These are phyloP conservation scores for Crambe crambe DNA, from an alignment of 37 sponge, comb jelly and placozoan genomes.

Conservation along the genomic window DNA sequence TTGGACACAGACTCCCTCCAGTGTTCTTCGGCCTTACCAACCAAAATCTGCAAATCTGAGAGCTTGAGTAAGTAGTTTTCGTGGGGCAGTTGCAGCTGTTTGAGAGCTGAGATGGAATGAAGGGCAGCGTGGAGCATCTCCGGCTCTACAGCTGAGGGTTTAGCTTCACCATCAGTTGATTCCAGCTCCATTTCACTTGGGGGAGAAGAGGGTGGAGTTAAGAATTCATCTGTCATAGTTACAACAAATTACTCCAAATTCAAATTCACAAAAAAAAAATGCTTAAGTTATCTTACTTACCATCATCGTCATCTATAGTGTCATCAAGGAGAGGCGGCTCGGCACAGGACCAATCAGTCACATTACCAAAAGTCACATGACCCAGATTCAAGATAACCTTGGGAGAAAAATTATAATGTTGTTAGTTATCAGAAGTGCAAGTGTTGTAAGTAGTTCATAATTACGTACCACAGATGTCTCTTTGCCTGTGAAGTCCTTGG, in stretches of 20 bases:
- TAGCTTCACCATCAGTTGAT: neutral
- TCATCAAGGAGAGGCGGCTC: constrained; percentile 13
- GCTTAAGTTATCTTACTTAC: neutral
- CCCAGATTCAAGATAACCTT: constrained; percentile 87
- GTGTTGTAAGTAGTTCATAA: neutral
- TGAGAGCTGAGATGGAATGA: constrained; percentile 3
- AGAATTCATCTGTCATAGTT: constrained; percentile 51
- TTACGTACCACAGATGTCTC: constrained; percentile 60
- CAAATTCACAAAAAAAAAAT: too few species aligned
- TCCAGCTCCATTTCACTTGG: constrained; percentile 47
- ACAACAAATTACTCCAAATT: too few species aligned
- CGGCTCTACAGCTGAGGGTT: neutral
- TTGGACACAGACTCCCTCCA: constrained; percentile 11
- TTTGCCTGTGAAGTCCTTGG: constrained; percentile 52
- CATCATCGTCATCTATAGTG: constrained; percentile 50
- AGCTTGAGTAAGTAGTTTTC: constrained; percentile 63
- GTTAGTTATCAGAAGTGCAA: neutral
- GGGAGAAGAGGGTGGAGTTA: constrained; percentile 76
- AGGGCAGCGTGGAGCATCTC: neutral
- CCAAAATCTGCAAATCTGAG: constrained; percentile 80
- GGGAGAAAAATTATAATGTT: too few species aligned
- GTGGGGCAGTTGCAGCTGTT: constrained; percentile 14
- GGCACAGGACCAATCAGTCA: constrained; percentile 45
- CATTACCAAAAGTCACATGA: constrained; percentile 71
- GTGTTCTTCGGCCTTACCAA: constrained; percentile 31